Conservation (phyloP, 2,888 invertebrate species). For the Arrhopalites spinosus region DNA sequence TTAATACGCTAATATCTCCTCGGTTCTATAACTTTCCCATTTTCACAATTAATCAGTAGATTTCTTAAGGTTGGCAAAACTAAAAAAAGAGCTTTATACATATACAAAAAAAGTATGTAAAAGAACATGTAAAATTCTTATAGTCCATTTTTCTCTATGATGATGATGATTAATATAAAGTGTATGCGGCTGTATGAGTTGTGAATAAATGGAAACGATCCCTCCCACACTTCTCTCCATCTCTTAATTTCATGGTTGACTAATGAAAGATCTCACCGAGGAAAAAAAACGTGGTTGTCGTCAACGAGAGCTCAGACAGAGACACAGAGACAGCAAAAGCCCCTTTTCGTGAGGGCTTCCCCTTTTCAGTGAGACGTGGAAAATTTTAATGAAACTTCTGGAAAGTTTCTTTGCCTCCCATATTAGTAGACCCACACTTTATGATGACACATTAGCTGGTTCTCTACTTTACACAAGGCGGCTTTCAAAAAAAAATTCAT, state of each 20-base stretch:
- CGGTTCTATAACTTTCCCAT: conserved; percentile 8
- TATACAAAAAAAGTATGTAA: no score
- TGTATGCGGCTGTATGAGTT: no score
- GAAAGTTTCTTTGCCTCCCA: conserved; percentile 5
- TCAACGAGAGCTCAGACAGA: not conserved
- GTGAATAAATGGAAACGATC: not conserved
- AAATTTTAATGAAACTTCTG: conserved; percentile 21
- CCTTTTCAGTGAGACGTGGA: not conserved
- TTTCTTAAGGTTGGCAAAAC: not conserved
- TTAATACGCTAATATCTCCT: not conserved
- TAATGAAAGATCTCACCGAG: conserved; percentile 25
- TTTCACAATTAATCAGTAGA: conserved; percentile 16
- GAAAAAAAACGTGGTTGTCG: not conserved
- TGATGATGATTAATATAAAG: no score
- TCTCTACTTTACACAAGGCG: no score
- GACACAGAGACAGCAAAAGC: not conserved
- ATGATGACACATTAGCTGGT: no score
- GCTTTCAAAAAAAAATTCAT: no score
- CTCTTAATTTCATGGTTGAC: conserved; percentile 33
- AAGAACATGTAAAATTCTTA: no score
- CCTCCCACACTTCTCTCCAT: conserved; percentile 16
- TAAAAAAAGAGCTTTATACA: not conserved
- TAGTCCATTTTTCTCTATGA: no score
- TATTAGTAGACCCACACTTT: not conserved
- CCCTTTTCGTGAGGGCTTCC: not conserved